These are phyloP conservation scores for Gonioctena quinquepunctata DNA, from an alignment of 1,140 invertebrate species.

Conservation along the genomic window DNA sequence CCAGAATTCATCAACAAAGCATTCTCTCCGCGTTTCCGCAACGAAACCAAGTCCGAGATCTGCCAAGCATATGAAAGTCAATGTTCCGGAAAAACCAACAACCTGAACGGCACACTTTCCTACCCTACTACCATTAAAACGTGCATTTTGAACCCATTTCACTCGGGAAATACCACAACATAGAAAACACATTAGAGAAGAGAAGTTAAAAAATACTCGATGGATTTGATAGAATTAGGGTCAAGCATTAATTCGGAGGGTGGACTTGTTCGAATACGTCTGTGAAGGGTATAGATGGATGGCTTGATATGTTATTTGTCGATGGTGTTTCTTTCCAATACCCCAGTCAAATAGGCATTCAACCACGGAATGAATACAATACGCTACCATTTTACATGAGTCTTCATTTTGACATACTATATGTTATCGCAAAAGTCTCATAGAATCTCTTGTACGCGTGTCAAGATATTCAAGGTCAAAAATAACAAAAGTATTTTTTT, in stretches of 20 bases:
- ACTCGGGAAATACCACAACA: neutral
- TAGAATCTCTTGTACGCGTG: too few relatives aligned
- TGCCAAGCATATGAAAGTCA: neutral
- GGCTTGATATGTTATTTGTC: too few relatives aligned
- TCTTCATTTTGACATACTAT: too few relatives aligned
- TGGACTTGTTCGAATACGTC: neutral
- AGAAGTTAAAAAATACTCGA: neutral
- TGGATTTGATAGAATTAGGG: neutral
- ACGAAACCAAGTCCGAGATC: neutral
- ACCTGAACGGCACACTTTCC: neutral
- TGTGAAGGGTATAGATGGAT: too few relatives aligned
- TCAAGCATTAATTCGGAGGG: neutral
- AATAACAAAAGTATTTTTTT: too few relatives aligned
- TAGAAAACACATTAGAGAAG: neutral
- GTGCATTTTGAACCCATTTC: neutral
- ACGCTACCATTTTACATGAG: too few relatives aligned
- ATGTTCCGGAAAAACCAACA: neutral
- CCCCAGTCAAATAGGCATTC: too few relatives aligned
- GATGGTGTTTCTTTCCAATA: too few relatives aligned
- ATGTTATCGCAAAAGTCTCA: too few relatives aligned
- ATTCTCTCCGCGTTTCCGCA: neutral
- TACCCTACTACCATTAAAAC: neutral
- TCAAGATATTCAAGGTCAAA: too few relatives aligned
- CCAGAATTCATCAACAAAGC: neutral
- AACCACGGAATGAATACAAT: too few relatives aligned